A percentile compares a stretch with the other conserved stretches of the same genome.
Conservation (phyloP, 2,797 vertebrate genomes). For the Philypnodon macrostomus region DNA sequence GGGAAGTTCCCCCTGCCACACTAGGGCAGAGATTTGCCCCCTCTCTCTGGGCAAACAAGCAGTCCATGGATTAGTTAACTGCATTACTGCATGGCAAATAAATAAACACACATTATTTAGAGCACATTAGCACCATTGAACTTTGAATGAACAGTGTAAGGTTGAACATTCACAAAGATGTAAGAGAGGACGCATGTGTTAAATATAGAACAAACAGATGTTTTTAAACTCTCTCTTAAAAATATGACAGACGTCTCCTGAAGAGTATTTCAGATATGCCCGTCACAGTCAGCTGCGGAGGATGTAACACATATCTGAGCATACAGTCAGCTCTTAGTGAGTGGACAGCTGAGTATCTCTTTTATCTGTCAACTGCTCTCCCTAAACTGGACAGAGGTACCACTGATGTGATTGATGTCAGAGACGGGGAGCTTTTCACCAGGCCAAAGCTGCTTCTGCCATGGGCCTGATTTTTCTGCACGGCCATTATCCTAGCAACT, state of each 20-base stretch:
- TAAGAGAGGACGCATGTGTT: not conserved
- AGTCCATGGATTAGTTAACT: slow-evolving; percentile 81
- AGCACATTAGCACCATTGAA: slow-evolving; percentile 68
- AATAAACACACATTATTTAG: slow-evolving; percentile 76
- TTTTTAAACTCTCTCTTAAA: slow-evolving; percentile 4
- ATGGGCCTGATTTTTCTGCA: slow-evolving; percentile 64
- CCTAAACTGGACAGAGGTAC: slow-evolving; percentile 50
- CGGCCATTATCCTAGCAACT: slow-evolving; percentile 66
- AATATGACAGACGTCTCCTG: slow-evolving; percentile 8
- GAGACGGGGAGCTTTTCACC: slow-evolving; percentile 61
- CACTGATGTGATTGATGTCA: slow-evolving; percentile 72
- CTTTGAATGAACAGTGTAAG: slow-evolving; percentile 54
- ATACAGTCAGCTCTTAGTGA: slow-evolving; percentile 45
- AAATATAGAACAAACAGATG: slow-evolving; percentile 19
- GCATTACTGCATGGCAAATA: slow-evolving; percentile 78
- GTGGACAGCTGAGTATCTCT: slow-evolving; percentile 60
- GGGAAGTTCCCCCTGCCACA: slow-evolving; percentile 77
- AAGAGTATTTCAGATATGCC: slow-evolving; percentile 16
- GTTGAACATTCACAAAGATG: slow-evolving; percentile 28
- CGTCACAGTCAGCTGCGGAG: slow-evolving; percentile 20
- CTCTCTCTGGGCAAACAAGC: slow-evolving; percentile 77
- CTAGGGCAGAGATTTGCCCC: slow-evolving; percentile 72
- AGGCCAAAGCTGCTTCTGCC: slow-evolving; percentile 64
- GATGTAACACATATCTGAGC: slow-evolving; percentile 26
- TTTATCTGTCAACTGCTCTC: slow-evolving; percentile 27